Base-by-base conservation (phyloP, 2,797 vertebrate species). In the Darevskia mixta region DNA sequence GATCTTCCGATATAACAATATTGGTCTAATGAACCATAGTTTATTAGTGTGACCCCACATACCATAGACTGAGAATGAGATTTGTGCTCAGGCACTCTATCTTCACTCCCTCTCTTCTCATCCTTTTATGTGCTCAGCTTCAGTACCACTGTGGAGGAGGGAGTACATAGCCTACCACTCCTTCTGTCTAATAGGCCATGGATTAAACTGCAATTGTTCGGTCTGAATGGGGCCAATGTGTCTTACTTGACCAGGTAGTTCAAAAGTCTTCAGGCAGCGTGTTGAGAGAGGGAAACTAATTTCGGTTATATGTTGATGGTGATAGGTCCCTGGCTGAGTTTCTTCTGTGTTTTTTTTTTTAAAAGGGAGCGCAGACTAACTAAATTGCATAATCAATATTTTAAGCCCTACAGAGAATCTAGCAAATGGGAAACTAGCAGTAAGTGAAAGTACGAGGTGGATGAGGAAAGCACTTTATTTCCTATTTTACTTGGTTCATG, bases 351-450 rank as follows among this genome's bases (percentile, higher is more conserved):
- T 3, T 9, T 69, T 15, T 43, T 32, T 82, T 69, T 4, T 41
- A 27, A 77, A 32, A 72, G 55, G 72, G 58, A 41, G 83, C 29
- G 45, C 72, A 75, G 43, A 75, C 49, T 58, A 35, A 64, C 83
- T 76, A 75, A 75, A 84, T 73, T 18, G 75, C 49, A 75, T 73
- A 84, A 61, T 76, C 58, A 66, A 23, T 84, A 49, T 72, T 77
- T 72, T 71, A 71, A 80, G 27, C 41, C 72, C 79, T 69, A n/a
- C 58, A 83, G 43, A 55, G 43, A 23, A 43, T 61, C 17, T 64
- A 66, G 18, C 35, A 61, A 35, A 82, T 67, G 64, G 61, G 64
- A 45, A 75, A 66, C 55, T 35, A 67, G 61, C 17, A 41, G 43
- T 82, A 82, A 87, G 38, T 73, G 35, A 81, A 73, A 81, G n/a